A percentile compares a stretch with the other conserved stretches of the same genome.
phyloP scores from a whole-genome alignment of 30 jellyfish, hydroid and myxozoan species.

The Pelagia noctiluca region DNA sequence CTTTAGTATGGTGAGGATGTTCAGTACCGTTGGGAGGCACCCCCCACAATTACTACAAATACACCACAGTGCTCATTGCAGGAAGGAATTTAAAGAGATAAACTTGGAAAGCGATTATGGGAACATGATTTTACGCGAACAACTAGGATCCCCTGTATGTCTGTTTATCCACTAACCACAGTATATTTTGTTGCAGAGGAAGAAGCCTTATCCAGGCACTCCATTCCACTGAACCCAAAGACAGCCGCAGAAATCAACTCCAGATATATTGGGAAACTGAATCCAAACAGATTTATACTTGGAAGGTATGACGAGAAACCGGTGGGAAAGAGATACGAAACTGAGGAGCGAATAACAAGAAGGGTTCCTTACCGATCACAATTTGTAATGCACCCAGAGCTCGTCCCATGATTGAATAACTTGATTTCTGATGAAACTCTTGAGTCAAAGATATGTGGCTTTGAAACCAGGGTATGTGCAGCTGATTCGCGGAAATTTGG shows the following conservation, averaged over 20 bases:
- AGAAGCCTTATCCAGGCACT: conserved; percentile 18
- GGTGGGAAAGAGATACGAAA: conserved; percentile 1
- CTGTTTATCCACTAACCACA: not conserved
- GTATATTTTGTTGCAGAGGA: conserved; percentile 30
- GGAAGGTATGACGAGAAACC: conserved; percentile 41
- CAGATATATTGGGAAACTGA: conserved; percentile 50
- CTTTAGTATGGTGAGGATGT: too few relatives aligned
- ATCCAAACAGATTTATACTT: conserved; percentile 64
- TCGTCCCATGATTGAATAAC: conserved; percentile 1
- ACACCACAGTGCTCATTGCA: not conserved
- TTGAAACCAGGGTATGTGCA: too few relatives aligned
- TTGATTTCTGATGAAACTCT: too few relatives aligned
- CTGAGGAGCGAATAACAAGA: conserved; percentile 10
- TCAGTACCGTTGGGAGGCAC: too few relatives aligned
- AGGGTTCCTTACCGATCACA: conserved; percentile 1
- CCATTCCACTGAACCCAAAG: conserved; percentile 17
- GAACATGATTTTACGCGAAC: not conserved
- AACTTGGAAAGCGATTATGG: not conserved
- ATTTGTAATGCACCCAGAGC: conserved; percentile 13
- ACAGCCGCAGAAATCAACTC: conserved; percentile 33
- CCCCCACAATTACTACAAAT: too few relatives aligned
- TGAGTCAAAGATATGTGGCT: too few relatives aligned
- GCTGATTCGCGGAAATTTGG: too few relatives aligned
- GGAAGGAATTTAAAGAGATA: conserved; percentile 3
- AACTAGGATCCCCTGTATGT: not conserved